phyloP scores from a whole-genome alignment of 92 coral and sea anemone species.

The Metridium senile region DNA sequence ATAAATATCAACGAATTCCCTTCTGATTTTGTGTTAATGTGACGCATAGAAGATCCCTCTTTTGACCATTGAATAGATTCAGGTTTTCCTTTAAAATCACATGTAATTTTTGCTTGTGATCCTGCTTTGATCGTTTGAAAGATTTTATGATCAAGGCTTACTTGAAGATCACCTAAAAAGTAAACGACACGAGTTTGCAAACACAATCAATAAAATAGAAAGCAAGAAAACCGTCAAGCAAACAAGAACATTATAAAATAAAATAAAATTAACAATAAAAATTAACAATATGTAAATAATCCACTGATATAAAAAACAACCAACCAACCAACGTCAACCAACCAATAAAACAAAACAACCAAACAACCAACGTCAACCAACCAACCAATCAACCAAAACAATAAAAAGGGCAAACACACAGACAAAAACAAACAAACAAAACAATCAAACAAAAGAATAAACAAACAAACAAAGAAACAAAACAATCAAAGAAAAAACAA shows the following conservation, averaged over 20 bases:
- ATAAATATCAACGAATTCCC: conserved; percentile 29
- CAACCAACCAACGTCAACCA: not conserved
- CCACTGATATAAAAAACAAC: not conserved
- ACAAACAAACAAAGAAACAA: too few species aligned
- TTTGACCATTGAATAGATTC: conserved; percentile 24
- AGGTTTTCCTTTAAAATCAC: conserved; percentile 32
- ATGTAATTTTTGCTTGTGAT: conserved; percentile 17
- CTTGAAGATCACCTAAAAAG: conserved; percentile 18
- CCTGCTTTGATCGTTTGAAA: conserved; percentile 40
- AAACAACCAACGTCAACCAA: too few species aligned
- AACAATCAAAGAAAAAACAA: too few species aligned
- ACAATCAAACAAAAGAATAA: too few species aligned
- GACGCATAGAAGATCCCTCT: conserved; percentile 12
- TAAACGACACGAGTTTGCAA: not conserved
- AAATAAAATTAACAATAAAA: not conserved
- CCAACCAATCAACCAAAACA: too few species aligned
- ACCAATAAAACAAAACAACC: too few species aligned
- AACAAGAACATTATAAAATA: too few species aligned
- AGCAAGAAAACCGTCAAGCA: too few species aligned
- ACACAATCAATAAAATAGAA: not conserved
- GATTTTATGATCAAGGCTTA: conserved; percentile 26
- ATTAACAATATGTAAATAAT: not conserved
- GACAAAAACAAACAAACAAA: too few species aligned
- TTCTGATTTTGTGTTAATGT: not conserved
- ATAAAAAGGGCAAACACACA: too few species aligned